Base-by-base conservation (phyloP, 2,113 vertebrate species). In the Hydrochoerus hydrochaeris region DNA sequence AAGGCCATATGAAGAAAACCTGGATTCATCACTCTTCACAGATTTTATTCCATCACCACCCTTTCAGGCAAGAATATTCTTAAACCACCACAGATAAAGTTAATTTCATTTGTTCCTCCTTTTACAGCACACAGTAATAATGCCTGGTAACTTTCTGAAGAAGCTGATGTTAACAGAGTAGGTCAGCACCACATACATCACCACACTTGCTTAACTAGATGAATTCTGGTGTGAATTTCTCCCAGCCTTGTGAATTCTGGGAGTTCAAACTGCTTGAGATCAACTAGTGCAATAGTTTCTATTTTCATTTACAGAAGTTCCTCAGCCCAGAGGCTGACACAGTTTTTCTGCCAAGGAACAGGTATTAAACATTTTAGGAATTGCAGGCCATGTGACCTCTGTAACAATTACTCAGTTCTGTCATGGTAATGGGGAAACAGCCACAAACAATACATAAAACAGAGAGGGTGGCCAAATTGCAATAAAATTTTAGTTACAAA, bases 21-120 rank as follows among this genome's bases (percentile, higher is more conserved):
- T 2, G 84, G 46, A 88, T 75, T 84, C 44, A 83, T 54, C 46
- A 26, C 44, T 44, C 20, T 71, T 28, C 41, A 78, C 67, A 24
- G n/a, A 24, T 44, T 52, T 58, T 85, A 44, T 88, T 57, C 24
- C 60, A 52, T 60, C 49, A 46, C 19, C 58, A 71, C 32, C 22
- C 67, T 75, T 93, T 30, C 38, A 87, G 88, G 69, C 65, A 80
- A 84, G 84, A 92, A 80, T 30, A 67, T 67, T 80, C 35, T 84
- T 60, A 96, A 86, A 85, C 19, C 30, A 41, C 46, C 20, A 9
- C 3, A 38, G 6, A 60, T 28, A 62, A 89, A 46, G 69, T 44
- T 41, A 54, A 86, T 7, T 26, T 52, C 44, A 10, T 65, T 35
- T 32, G 49, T 91, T 20, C 49, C 19, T 38, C 13, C 28, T 49